These are phyloP conservation scores for Norana najaformis DNA, from an alignment of 2,888 invertebrate species.

Conservation along the genomic window DNA sequence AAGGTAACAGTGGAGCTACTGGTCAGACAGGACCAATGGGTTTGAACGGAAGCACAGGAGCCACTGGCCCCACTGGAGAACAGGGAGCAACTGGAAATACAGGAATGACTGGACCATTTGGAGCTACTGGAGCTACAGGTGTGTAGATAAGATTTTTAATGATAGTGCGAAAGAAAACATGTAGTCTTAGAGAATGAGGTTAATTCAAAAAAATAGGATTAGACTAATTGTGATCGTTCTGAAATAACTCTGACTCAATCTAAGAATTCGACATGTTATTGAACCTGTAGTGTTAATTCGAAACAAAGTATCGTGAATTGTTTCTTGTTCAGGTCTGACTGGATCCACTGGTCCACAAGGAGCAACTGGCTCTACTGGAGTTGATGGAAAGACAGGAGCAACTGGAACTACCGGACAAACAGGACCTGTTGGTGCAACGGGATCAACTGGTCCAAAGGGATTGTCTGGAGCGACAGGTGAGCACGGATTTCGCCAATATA, in stretches of 20 bases:
- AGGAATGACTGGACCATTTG: constrained; percentile 9
- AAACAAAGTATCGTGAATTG: background rate
- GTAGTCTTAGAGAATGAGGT: background rate
- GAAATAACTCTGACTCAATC: background rate
- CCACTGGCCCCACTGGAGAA: background rate
- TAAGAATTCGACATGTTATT: background rate
- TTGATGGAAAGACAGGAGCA: constrained; percentile 24
- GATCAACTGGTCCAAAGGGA: constrained; percentile 29
- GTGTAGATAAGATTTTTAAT: background rate
- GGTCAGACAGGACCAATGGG: background rate
- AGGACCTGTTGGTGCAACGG: constrained; percentile 30
- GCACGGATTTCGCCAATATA: background rate
- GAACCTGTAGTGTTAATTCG: background rate
- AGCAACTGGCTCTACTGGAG: constrained; percentile 25
- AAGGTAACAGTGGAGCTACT: background rate
- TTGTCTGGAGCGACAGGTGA: constrained; percentile 19
- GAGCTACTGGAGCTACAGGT: constrained; percentile 16
- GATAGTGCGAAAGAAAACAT: background rate
- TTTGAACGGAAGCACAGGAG: constrained; percentile 7
- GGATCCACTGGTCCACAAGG: constrained; percentile 30
- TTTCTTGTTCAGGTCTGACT: background rate
- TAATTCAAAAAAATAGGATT: background rate
- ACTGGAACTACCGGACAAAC: constrained; percentile 19
- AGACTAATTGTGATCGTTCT: background rate
- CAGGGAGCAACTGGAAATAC: background rate